Conservation (phyloP, 2,797 vertebrate species). For the Xenops minutus region DNA sequence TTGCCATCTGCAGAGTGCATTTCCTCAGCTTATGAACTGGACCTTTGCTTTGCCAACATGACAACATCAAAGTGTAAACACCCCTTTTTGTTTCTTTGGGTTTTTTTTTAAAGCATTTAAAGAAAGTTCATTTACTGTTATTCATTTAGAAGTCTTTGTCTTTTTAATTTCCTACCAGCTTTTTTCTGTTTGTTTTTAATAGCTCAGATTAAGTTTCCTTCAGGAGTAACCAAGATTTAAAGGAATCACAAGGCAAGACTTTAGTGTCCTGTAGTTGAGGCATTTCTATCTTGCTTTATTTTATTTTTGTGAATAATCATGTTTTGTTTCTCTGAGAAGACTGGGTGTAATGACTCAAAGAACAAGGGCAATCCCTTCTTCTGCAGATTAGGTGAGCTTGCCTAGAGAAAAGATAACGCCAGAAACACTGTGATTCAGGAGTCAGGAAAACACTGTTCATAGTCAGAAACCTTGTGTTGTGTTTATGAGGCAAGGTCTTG, state of each 20-base stretch:
- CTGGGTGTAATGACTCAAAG: background rate
- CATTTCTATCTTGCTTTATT: background rate
- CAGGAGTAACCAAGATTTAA: background rate
- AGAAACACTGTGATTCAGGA: background rate
- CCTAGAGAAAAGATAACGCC: background rate
- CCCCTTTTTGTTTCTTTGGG: background rate
- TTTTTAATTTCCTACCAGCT: background rate
- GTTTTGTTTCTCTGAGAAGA: background rate
- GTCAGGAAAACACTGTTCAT: background rate
- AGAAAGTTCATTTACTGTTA: background rate
- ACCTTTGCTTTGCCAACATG: slow-evolving; percentile 15
- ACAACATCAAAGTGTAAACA: rapidly evolving
- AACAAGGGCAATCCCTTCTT: background rate
- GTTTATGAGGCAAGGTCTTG: background rate
- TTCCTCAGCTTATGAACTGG: background rate
- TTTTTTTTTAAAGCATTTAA: background rate
- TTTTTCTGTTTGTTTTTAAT: background rate
- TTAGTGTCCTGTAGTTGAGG: background rate
- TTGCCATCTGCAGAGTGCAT: slow-evolving; percentile 36
- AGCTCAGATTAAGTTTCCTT: background rate
- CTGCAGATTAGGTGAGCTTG: background rate
- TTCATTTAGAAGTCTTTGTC: background rate
- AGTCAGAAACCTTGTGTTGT: background rate
- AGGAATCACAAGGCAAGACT: background rate
- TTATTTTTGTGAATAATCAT: background rate